Percentiles rank a stretch among this genome's conserved stretches.
These are phyloP conservation scores for Cyanistes caeruleus DNA, from an alignment of 2,113 vertebrate genomes.

Conservation along the genomic window DNA sequence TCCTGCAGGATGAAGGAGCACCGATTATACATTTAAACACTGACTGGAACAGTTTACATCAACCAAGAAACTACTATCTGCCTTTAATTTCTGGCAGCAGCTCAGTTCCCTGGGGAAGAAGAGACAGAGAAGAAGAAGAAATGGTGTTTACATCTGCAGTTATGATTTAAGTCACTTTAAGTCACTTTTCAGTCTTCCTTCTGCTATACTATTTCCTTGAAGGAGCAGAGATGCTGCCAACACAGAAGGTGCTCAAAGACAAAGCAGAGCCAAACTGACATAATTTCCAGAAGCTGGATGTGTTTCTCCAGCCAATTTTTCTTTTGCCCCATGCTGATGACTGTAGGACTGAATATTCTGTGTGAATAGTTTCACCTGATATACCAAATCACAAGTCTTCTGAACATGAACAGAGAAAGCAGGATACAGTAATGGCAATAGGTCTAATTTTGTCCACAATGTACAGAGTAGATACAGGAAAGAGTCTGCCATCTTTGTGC, in stretches of 20 bases:
- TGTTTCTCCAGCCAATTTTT: background rate
- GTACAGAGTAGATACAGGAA: background rate
- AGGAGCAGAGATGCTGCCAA: background rate
- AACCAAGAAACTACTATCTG: background rate
- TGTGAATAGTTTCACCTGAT: background rate
- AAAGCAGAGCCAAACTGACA: background rate
- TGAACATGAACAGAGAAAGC: background rate
- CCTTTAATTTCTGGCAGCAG: constrained; percentile 5
- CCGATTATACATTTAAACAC: background rate
- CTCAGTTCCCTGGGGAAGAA: constrained; percentile 3
- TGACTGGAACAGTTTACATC: background rate
- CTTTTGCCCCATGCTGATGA: background rate
- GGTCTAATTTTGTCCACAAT: background rate
- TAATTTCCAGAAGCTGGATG: background rate
- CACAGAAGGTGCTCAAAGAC: background rate
- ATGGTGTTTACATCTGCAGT: background rate
- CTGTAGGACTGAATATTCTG: background rate
- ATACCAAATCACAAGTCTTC: background rate
- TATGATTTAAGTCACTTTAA: background rate
- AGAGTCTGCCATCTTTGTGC: background rate
- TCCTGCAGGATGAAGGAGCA: background rate
- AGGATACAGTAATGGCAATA: background rate
- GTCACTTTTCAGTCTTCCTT: background rate
- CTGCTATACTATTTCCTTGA: background rate
- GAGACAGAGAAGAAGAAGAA: background rate